These are phyloP conservation scores for Drosophila varians DNA, from an alignment of 1,140 invertebrate genomes.

Conservation along the genomic window DNA sequence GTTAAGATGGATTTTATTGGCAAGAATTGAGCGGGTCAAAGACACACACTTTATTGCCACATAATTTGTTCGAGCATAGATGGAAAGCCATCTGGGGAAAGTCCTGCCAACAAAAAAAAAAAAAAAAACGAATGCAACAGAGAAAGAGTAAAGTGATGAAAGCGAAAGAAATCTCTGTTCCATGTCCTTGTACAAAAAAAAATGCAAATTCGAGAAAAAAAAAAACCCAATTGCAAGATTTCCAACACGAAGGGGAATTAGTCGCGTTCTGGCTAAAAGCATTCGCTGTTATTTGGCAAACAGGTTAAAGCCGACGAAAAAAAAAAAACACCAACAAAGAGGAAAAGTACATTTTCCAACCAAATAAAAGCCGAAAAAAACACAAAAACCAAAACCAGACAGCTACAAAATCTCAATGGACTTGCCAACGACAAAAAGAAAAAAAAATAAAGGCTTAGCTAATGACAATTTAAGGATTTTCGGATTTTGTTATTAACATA, in stretches of 20 bases:
- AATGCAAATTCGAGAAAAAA: conserved; percentile 24
- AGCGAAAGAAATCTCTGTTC: conserved; percentile 3
- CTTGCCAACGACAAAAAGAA: conserved; percentile 20
- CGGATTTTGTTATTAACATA: conserved; percentile 76
- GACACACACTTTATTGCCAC: conserved; percentile 65
- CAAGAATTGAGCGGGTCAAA: conserved; percentile 55
- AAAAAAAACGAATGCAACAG: conserved; percentile 31
- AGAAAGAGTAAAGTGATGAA: conserved; percentile 15
- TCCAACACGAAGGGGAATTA: conserved; percentile 20
- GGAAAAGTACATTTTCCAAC: background rate
- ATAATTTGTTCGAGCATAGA: conserved; percentile 66
- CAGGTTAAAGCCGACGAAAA: conserved; percentile 23
- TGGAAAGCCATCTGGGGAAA: conserved; percentile 32
- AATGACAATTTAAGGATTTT: conserved; percentile 82
- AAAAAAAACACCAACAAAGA: conserved; percentile 32
- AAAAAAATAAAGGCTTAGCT: conserved; percentile 61
- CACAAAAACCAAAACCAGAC: conserved; percentile 9
- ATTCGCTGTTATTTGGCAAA: conserved; percentile 16
- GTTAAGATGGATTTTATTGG: conserved; percentile 79
- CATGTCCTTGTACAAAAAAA: conserved; percentile 17
- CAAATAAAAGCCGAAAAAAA: conserved; percentile 5
- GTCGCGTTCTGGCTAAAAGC: conserved; percentile 33
- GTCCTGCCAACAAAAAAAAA: conserved; percentile 10
- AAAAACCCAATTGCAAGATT: background rate
- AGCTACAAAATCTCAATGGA: conserved; percentile 38